Evolutionary conservation across 2,888 invertebrate species (phyloP), one percentile per base, ranked within the genome.

Genomic region (Perdita meconis): DNA sequence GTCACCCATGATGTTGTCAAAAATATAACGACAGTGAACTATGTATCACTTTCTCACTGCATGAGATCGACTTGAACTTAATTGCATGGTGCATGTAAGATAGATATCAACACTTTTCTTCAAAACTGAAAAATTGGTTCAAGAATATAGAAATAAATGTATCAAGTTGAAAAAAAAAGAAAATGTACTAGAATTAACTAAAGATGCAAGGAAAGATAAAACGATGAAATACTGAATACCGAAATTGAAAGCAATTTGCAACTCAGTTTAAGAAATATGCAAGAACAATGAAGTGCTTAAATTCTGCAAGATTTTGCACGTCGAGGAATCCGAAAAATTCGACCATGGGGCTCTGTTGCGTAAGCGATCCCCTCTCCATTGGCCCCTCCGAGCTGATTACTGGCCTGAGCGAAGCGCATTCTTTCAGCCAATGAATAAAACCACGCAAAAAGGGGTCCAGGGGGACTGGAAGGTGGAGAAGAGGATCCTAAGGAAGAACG

Each of bases 361-460:
- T 91, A 91, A 91, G 89, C 86, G 81, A 83, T 78, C 79, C 86
- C 59, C 77, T 71, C 60, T 56, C 51, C 36, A 51, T 19, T 55
- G 57, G 57, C 75, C 83, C 77, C 83, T 77, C 73, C 86, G 81
- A 86, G 86, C 88, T 87, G 90, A 89, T 90, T 90, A 90, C 90
- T 90, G 90, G 86, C 86, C 87, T 80, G 86, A 83, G 57, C 82
- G 81, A 77, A 69, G 80, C 82, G 81, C 84, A 88, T 88, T 84
- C 87, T 83, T 88, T 76, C 68, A 60, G 71, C 68, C 72, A 47
- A 36, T 69, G 71, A 85, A 85, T 80, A 85, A 85, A 70, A 85
- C 75, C 69, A 84, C 68, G 70, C 56, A 64, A 67, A 65, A 75
- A 47, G 59, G 22, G 47, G 47, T 19, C 24, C 59, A 34, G 68